Base-by-base conservation (phyloP, 2,888 invertebrate genomes). In the Spilarctia lutea region DNA sequence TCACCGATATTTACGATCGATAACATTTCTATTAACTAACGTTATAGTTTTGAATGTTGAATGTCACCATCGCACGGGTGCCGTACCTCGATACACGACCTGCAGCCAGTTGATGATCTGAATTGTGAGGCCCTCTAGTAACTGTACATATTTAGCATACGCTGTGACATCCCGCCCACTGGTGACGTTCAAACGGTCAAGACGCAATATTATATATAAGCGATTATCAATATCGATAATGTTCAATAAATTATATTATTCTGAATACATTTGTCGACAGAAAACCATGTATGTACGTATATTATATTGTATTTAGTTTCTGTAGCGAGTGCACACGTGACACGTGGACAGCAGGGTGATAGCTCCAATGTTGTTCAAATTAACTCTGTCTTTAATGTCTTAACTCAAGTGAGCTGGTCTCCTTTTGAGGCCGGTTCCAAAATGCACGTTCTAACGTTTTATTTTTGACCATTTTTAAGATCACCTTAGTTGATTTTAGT, bases 121-220 rank as follows among this genome's bases (percentile, higher is more conserved):
- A 33, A 56, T 45, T 42, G 68, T 60, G 18, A 63, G 48, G n/a
- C 63, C 45, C 33, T 67, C n/a, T 69, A 71, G 71, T 71, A 65
- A 67, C 72, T 83, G 79, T 81, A 83, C 75, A 79, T 81, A 77
- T 75, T 70, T 71, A 48, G 68, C 16, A 10, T 68, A 13, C 68
- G 72, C 48, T 68, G 65, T 27, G 60, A 63, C 66, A 52, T 63
- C 68, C 65, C 56, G 73, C 52, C 71, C 56, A 71, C 65, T n/a
- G 16, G 48, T 68, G 35, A 65, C 71, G n/a, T 79, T 81, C 65
- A 63, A 77, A 70, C 24, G 39, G 71, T 76, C 35, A 42, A 73
- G 68, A 66, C 20, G 48, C 39, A 68, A 42, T 75, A 8, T 71
- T 72, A 20, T 39, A 20, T 39, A 20, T 75, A 74, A 73, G 66